A percentile compares a stretch with the other conserved stretches of the same genome.
Conservation (phyloP, 2,797 vertebrate species). For the Pseudotriccus pelzelni region DNA sequence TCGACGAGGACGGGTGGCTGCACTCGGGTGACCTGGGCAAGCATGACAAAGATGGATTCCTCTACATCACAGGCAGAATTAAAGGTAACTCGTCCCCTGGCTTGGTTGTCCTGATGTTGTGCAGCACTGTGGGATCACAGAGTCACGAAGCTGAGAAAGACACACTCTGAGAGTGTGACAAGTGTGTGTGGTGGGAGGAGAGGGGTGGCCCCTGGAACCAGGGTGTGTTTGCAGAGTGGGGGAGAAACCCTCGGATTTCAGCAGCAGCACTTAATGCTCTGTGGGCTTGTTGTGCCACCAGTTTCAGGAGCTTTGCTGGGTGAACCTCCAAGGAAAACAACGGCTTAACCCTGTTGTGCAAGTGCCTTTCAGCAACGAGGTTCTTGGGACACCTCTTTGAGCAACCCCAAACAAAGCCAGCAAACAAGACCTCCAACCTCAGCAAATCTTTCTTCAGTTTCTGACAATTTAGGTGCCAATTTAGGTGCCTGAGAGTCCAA, state of each 20-base stretch:
- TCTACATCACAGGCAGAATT: slow-evolving; percentile 92
- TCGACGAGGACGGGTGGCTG: slow-evolving; percentile 90
- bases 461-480: neutral
- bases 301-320: neutral
- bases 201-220: neutral
- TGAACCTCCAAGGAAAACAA: neutral
- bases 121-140: neutral
- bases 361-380: neutral
- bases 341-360: neutral
- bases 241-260: neutral
- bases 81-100: slow-evolving; percentile 80
- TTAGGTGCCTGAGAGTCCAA: rapidly evolving
- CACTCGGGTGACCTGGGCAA: slow-evolving; percentile 92
- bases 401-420: neutral
- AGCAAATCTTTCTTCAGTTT: neutral
- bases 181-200: neutral
- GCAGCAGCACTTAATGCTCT: neutral
- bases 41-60: slow-evolving; percentile 82
- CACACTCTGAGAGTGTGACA: neutral
- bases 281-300: neutral
- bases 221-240: neutral
- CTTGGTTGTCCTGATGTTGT: neutral
- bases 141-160: neutral
- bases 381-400: neutral
- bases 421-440: neutral